Evolutionary conservation across 2,113 vertebrate species (phyloP), one percentile per base, ranked within the genome.

Genomic region (Galemys pyrenaicus): DNA sequence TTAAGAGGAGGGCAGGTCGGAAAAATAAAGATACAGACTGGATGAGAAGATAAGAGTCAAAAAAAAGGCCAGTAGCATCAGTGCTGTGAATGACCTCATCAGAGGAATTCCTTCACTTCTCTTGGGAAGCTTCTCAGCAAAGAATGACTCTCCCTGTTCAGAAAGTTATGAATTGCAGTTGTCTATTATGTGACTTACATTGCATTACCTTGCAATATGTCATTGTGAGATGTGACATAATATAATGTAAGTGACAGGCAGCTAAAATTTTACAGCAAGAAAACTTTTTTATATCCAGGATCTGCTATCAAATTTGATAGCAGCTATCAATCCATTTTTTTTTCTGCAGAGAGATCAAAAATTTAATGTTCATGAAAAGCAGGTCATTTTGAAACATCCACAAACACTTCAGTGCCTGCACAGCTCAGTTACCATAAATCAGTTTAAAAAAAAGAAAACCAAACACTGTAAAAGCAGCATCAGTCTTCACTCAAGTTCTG

Each of bases 301-400:
- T 96, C 87, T 95, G 44, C 91, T 93, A 97, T 97, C 94, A 98
- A 96, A 97, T 96, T 97, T 97, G 92, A 97, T 97, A 96, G 96
- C 93, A 94, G 65, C 92, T 96, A 98, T 98, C 96, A 96, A 96
- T 98, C 95, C 96, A 30, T 32, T 97, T 97, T 97, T 97, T 84
- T 95, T 97, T 17, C 93, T 94, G 65, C 91, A 98, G 79, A 84
- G 94, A 92, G 70, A 95, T 96, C 87, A 97, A 91, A 94, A 88
- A 78, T 96, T 96, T 98, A 92, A 97, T 94, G 95, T 94, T 96
- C 95, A 95, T 91, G 89, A 97, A 97, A 98, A 97, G 89, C 83
- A 87, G 95, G 94, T 95, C 95, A 95, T 95, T 97, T 97, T 95
- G 87, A 96, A 97, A 97, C 95, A 97, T 92, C 87, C 94, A 79